Evolutionary conservation across 64 coral and sea anemone species (phyloP).

Genomic region (Porites lutea): DNA sequence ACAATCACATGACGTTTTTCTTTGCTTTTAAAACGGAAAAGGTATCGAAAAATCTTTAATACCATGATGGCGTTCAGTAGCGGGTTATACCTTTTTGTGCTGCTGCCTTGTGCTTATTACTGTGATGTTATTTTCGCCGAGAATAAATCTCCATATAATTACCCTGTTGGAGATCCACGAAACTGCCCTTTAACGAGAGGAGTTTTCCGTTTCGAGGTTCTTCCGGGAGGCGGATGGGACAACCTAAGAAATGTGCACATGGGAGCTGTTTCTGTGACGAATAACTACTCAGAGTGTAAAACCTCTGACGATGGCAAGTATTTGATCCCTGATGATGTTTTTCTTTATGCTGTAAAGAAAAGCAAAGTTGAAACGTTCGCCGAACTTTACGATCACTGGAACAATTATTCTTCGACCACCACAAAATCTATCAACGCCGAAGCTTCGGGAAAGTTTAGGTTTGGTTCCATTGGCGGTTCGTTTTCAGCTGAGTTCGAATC

Average conservation of each 20-base stretch:
- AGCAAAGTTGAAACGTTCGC: constrained; percentile 73
- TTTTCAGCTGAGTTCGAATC: constrained; percentile 73
- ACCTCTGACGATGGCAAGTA: constrained; percentile 88
- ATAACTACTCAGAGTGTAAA: constrained; percentile 78
- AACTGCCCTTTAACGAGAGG: constrained; percentile 53
- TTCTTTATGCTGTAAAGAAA: constrained; percentile 72
- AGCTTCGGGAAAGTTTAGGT: constrained; percentile 30
- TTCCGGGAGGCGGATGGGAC: constrained; percentile 92
- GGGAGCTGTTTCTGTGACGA: constrained; percentile 78
- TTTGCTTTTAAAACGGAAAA: too few relatives aligned
- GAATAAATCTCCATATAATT: background rate
- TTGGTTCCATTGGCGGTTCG: constrained; percentile 48
- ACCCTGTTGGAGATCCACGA: constrained; percentile 68
- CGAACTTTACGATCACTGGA: constrained; percentile 86
- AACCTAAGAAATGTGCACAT: constrained; percentile 85
- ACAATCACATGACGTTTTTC: too few relatives aligned
- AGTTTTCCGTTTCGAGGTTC: constrained; percentile 75
- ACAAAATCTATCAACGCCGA: constrained; percentile 71
- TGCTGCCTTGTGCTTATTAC: background rate
- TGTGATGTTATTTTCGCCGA: background rate
- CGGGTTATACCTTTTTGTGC: background rate
- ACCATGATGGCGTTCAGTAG: background rate
- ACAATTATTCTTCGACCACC: constrained; percentile 80
- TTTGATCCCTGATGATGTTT: constrained; percentile 77
- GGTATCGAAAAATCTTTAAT: too few relatives aligned